Evolutionary conservation across 2,888 invertebrate genomes (phyloP).

Genomic region (Disparrhopalites patrizii): DNA sequence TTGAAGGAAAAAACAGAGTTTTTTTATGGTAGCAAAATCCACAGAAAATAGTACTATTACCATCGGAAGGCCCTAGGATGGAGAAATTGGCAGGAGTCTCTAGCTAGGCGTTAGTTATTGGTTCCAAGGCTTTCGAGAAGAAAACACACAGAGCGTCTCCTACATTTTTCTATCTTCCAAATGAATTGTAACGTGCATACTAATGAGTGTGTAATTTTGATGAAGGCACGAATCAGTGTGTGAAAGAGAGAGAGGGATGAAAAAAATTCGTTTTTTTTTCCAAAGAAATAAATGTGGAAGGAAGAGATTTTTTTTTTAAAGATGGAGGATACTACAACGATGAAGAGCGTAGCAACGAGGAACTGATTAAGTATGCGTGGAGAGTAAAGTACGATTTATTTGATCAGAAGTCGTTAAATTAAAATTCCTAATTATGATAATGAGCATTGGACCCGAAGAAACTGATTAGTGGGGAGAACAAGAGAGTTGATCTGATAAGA

Average conservation of each 20-base stretch:
- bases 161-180: too few relatives aligned
- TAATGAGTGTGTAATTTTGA: slow-evolving; percentile 4
- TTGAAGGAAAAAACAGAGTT: too few relatives aligned
- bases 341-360: not conserved
- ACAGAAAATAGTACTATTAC: too few relatives aligned
- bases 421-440: slow-evolving; percentile 43
- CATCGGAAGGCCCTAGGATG: too few relatives aligned
- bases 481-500: slow-evolving; percentile 30
- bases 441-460: slow-evolving; percentile 29
- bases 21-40: too few relatives aligned
- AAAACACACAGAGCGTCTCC: too few relatives aligned
- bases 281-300: too few relatives aligned
- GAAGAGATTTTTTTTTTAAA: not conserved
- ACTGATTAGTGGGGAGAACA: slow-evolving; percentile 33
- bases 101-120: not conserved
- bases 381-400: slow-evolving; percentile 37
- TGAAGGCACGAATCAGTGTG: slow-evolving; percentile 6
- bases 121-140: too few relatives aligned
- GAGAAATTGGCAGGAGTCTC: too few relatives aligned
- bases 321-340: not conserved
- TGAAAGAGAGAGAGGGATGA: not conserved
- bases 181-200: slow-evolving; percentile 3
- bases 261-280: too few relatives aligned
- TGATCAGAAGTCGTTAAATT: slow-evolving; percentile 41
- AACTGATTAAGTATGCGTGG: slow-evolving; percentile 25